Evolutionary conservation across 35 echinoderm and acorn worm genomes (phyloP).

Genomic region (Heliocidaris tuberculata): DNA sequence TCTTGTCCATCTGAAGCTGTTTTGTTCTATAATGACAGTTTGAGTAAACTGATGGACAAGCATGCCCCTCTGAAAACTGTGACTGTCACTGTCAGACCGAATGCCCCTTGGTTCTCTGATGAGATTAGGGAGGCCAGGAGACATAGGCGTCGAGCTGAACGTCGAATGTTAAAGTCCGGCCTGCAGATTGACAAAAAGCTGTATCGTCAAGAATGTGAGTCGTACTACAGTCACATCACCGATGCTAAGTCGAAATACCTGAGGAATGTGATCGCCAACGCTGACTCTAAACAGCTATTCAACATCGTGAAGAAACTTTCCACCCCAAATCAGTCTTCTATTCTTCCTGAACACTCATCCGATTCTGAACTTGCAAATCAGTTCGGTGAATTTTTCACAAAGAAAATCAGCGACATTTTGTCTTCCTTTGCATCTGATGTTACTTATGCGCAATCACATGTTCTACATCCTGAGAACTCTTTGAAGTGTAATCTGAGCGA

Average conservation of each 20-base stretch:
- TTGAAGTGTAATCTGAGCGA: neutral
- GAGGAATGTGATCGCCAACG: neutral
- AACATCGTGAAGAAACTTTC: neutral
- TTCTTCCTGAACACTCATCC: neutral
- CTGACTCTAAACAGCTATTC: slow-evolving; percentile 23
- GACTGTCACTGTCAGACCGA: slow-evolving; percentile 43
- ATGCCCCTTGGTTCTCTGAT: slow-evolving; percentile 50
- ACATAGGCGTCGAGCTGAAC: slow-evolving; percentile 38
- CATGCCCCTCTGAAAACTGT: slow-evolving; percentile 36
- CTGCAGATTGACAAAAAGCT: slow-evolving; percentile 35
- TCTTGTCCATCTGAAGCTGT: slow-evolving; percentile 16
- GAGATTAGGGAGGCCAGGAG: slow-evolving; percentile 36
- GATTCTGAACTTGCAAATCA: slow-evolving; percentile 24
- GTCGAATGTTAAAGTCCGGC: neutral
- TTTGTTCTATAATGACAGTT: slow-evolving; percentile 21
- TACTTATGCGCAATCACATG: neutral
- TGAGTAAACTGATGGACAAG: slow-evolving; percentile 20
- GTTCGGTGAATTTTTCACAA: slow-evolving; percentile 42
- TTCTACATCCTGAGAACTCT: neutral
- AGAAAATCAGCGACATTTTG: slow-evolving; percentile 41
- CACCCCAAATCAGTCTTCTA: neutral
- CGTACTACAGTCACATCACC: neutral
- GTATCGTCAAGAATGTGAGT: slow-evolving; percentile 34
- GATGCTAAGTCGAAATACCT: slow-evolving; percentile 30
- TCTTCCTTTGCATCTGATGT: slow-evolving; percentile 20